Evolutionary conservation across 2,797 vertebrate species (phyloP), one percentile per base, ranked within the genome.

Genomic region (Sebastes diaconus): DNA sequence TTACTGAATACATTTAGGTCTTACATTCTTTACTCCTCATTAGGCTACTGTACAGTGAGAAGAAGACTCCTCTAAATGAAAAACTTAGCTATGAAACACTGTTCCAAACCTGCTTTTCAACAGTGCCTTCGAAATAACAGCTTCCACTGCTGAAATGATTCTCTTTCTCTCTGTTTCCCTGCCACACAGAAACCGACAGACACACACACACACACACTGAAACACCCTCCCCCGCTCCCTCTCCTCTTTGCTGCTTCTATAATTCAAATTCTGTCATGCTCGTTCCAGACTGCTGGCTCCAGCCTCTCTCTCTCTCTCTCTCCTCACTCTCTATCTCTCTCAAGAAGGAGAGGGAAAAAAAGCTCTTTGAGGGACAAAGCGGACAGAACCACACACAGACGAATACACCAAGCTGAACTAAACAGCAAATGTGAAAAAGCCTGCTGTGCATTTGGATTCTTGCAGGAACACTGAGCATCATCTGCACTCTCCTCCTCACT

Each of bases 261-360:
- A 96, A 96, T 96, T 96, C 95, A 96, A 95, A 95, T 95, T 93
- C 95, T 96, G 96, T 96, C 95, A 96, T 93, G 92, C 92, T 94
- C 93, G 95, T 96, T 96, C 94, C 96, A 96, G 95, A 95, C 95
- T 95, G 94, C 94, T 95, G 96, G 95, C 95, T 95, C 94, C 95
- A 96, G 94, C 77, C 84, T 84, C 86, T 68, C 68, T 63, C 80
- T 52, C 80, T 52, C 73, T 67, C 65, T 52, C 61, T 50, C 73
- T 50, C 69, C 75, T 59, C 57, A 46, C 59, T 59, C 75, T 73
- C 73, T 68, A 78, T 73, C 73, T 73, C 86, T 87, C 87, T 80
- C 84, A 85, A 81, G 77, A 87, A 77, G 77, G 55, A 52, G 64
- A 74, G 87, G 63, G 27, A 75, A 91, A 93, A 93, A 93, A 85